Percentiles rank a stretch among this genome's conserved stretches.
phyloP scores from a whole-genome alignment of 2,888 invertebrate species.

The Pimpla rufipes region DNA sequence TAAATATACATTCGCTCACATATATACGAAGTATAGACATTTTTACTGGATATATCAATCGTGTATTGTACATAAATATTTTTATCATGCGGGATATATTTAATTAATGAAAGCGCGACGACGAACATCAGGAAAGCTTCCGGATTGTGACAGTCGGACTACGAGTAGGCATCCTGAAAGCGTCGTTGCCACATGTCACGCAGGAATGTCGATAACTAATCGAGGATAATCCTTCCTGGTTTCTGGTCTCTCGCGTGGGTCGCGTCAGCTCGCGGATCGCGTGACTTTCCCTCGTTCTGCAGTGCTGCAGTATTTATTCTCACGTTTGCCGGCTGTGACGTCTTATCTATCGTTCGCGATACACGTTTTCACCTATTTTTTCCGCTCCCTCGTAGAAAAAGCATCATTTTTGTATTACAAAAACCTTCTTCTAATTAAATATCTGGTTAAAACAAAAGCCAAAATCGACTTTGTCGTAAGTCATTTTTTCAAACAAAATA shows the following conservation, averaged over 20 bases:
- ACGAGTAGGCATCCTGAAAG: not conserved
- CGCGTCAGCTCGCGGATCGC: conserved; percentile 25
- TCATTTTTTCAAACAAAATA: too few relatives aligned
- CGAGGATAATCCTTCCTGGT: conserved; percentile 26
- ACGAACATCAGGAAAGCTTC: not conserved
- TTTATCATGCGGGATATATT: not conserved
- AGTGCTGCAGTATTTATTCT: conserved; percentile 22
- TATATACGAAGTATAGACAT: too few relatives aligned
- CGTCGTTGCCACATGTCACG: not conserved
- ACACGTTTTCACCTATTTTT: conserved; percentile 8
- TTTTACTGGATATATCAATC: conserved; percentile 15
- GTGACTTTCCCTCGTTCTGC: conserved; percentile 37
- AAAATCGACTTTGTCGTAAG: too few relatives aligned
- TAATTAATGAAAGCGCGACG: not conserved
- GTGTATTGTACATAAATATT: not conserved
- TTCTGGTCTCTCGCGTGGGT: conserved; percentile 45
- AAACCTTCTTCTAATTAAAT: too few relatives aligned
- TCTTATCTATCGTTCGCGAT: conserved; percentile 30
- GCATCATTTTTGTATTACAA: too few relatives aligned
- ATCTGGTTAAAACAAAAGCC: too few relatives aligned
- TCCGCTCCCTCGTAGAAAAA: too few relatives aligned
- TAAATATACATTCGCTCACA: too few relatives aligned
- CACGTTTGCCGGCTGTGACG: not conserved
- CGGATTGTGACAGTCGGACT: not conserved
- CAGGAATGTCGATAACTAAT: conserved; percentile 16